Base-by-base conservation (phyloP, 2,797 vertebrate genomes). In the Falco rusticolus region DNA sequence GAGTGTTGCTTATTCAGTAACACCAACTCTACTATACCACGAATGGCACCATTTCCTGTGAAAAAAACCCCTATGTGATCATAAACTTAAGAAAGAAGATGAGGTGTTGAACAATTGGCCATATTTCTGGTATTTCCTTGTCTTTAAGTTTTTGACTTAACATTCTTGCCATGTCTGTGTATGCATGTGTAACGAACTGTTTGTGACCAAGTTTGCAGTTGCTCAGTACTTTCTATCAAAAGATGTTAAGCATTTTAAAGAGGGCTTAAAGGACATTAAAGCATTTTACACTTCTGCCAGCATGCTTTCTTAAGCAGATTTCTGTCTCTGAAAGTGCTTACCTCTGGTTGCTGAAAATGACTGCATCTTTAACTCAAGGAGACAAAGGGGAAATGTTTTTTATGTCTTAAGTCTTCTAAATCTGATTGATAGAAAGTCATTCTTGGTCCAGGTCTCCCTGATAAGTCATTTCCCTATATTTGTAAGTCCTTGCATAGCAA, bases 41-140 rank as follows among this genome's bases (percentile, higher is more conserved):
- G 78, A 95, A 92, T 96, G 93, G 65, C 74, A 70, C 37, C 8
- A 14, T 87, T 90, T 96, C 74, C 78, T 90, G 71, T 68, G 75
- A 87, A 41, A 59, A 91, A 84, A 50, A 4, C 0, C 11, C 21
- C 11, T 3, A 13, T 61, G 41, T 19, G 71, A 80, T 85, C 13
- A 19, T 77, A 70, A 85, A 94, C 80, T 75, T 45, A 87, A 85
- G 61, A 86, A 70, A 69, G 41, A 75, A 71, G 50, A 47, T 54
- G 28, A 89, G 80, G 71, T 54, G n/a, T 90, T 92, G 37, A 25
- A 26, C 33, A 71, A 14, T 19, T 84, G 37, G 45, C 41, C 28
- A 2, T 47, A 57, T 74, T 90, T 84, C 37, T 75, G 53, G 13
- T 65, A 39, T 79, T 89, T 77, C 56, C 37, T 41, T 76, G 72